These are phyloP conservation scores for Ctenicera cuprea DNA, from an alignment of 2,888 invertebrate species.

Conservation along the genomic window DNA sequence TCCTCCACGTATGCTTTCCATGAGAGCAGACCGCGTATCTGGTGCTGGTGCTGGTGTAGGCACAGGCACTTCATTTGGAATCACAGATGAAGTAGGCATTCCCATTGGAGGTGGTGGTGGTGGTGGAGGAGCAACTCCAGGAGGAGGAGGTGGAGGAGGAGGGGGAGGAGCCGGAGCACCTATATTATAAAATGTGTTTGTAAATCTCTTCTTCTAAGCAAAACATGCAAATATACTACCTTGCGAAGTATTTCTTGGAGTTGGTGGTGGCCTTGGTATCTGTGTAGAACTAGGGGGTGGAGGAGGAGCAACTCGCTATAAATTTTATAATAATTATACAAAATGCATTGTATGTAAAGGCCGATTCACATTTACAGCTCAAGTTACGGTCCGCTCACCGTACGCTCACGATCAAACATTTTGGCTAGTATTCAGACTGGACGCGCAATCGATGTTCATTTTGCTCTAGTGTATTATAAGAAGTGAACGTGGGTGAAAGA, in stretches of 20 bases:
- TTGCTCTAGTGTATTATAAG: too few relatives aligned
- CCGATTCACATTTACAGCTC: too few relatives aligned
- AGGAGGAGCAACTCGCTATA: slow-evolving; percentile 68
- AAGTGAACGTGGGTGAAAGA: too few relatives aligned
- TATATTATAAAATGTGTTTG: neutral
- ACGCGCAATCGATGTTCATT: too few relatives aligned
- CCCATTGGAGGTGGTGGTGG: slow-evolving; percentile 63
- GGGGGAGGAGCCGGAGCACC: slow-evolving; percentile 2
- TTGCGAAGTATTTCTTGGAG: slow-evolving; percentile 40
- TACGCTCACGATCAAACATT: too few relatives aligned
- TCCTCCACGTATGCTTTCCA: slow-evolving; percentile 91
- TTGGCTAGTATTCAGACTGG: too few relatives aligned
- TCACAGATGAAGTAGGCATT: slow-evolving; percentile 60
- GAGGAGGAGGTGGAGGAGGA: slow-evolving; percentile 51
- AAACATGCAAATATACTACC: neutral
- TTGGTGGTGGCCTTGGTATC: slow-evolving; percentile 56
- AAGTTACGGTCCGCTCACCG: too few relatives aligned
- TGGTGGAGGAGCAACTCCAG: slow-evolving; percentile 57
- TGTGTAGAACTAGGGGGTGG: slow-evolving; percentile 66
- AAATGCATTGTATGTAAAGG: too few relatives aligned
- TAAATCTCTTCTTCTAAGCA: neutral
- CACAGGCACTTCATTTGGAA: slow-evolving; percentile 51
- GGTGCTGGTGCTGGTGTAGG: slow-evolving; percentile 37
- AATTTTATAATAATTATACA: neutral
- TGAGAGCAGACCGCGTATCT: slow-evolving; percentile 77